Percentiles rank a stretch among this genome's conserved stretches.
These are phyloP conservation scores for Ischnus inquisitorius DNA, from an alignment of 2,888 invertebrate species.

Conservation along the genomic window DNA sequence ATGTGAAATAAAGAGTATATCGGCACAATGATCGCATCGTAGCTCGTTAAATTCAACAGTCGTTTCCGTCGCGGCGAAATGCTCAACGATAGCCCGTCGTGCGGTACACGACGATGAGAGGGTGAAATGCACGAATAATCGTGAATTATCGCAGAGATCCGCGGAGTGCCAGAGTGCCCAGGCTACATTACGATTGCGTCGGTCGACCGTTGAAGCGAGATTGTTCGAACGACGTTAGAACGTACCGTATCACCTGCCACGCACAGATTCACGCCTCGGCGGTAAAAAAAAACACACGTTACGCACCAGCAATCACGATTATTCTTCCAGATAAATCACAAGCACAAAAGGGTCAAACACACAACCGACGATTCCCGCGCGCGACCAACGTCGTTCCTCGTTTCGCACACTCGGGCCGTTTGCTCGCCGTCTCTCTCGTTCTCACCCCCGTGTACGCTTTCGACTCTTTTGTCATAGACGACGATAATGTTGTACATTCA, in stretches of 20 bases:
- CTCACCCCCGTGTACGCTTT: slow-evolving; percentile 64
- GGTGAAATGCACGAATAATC: background rate
- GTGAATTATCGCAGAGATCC: background rate
- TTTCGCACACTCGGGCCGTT: slow-evolving; percentile 78
- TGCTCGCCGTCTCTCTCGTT: slow-evolving; percentile 59
- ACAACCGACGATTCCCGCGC: slow-evolving; percentile 83
- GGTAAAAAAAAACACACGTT: slow-evolving; percentile 80
- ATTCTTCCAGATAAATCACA: slow-evolving; percentile 70
- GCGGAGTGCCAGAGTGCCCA: background rate
- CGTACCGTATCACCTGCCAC: slow-evolving; percentile 77
- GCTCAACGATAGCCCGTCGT: too few species aligned
- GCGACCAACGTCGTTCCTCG: slow-evolving; percentile 82
- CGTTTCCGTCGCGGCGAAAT: too few species aligned
- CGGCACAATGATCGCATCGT: background rate
- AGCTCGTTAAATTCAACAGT: too few species aligned
- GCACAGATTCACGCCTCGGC: slow-evolving; percentile 75
- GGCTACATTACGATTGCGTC: slow-evolving; percentile 65
- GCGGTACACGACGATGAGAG: background rate
- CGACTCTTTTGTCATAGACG: slow-evolving; percentile 71
- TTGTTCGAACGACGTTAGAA: slow-evolving; percentile 58
- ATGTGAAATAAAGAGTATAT: slow-evolving; percentile 53
- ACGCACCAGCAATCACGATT: slow-evolving; percentile 75
- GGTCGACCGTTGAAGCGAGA: slow-evolving; percentile 53
- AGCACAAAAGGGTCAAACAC: slow-evolving; percentile 81
- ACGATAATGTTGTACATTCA: slow-evolving; percentile 66